Evolutionary conservation across 2,113 vertebrate species (phyloP).

Genomic region (Pseudopipra pipra): DNA sequence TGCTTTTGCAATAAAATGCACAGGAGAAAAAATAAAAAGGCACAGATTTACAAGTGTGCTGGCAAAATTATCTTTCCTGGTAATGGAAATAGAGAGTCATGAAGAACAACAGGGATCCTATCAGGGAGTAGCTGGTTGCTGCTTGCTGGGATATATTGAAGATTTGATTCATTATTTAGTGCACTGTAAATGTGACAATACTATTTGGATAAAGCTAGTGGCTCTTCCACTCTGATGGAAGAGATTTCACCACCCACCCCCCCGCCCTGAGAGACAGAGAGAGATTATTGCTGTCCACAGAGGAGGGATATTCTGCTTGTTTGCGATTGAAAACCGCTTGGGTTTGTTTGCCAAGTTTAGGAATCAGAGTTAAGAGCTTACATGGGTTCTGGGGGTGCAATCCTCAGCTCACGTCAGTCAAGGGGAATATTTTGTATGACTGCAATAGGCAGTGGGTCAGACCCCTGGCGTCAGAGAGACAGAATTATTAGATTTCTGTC

Average conservation of each 20-base stretch:
- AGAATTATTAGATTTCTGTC: constrained; percentile 12
- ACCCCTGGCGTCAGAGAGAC: neutral
- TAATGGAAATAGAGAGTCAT: neutral
- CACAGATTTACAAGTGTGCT: neutral
- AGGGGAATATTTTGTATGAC: neutral
- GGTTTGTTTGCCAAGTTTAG: constrained; percentile 44
- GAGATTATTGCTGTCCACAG: constrained; percentile 37
- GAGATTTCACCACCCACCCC: neutral
- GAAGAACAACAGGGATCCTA: neutral
- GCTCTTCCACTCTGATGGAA: constrained; percentile 5
- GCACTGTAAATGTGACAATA: neutral
- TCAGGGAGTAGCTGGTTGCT: neutral
- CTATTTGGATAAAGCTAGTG: neutral
- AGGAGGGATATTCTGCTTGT: constrained; percentile 14
- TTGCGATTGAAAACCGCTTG: neutral
- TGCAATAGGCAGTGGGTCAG: neutral
- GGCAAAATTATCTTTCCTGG: neutral
- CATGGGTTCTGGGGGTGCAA: neutral
- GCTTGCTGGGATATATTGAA: neutral
- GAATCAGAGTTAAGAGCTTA: constrained; percentile 60
- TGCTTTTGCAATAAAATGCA: neutral
- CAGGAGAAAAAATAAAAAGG: neutral
- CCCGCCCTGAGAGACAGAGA: neutral
- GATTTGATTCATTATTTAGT: constrained; percentile 31
- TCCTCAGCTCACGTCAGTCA: neutral